Evolutionary conservation across 2,888 invertebrate genomes (phyloP), one percentile per base, ranked within the genome.

Genomic region (Luffia ferchaultella): DNA sequence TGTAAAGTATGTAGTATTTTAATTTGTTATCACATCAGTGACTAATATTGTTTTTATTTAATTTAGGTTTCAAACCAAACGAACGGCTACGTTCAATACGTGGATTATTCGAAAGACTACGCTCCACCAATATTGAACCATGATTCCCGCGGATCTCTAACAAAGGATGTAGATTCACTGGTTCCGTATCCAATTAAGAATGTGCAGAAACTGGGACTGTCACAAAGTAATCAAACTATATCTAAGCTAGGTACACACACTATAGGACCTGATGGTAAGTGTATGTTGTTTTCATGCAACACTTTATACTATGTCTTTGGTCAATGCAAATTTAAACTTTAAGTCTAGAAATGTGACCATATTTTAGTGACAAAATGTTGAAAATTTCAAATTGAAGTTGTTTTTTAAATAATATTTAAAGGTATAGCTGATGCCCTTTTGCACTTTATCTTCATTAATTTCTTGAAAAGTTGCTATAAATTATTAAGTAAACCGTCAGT

Each of bases 11-110:
- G n/a, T n/a, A n/a, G n/a, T n/a, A n/a, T n/a, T n/a, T n/a, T n/a
- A n/a, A n/a, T n/a, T n/a, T n/a, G n/a, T n/a, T n/a, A n/a, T n/a
- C n/a, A n/a, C n/a, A n/a, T n/a, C n/a, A n/a, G n/a, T n/a, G n/a
- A n/a, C n/a, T n/a, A 40, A 40, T 40, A 40, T 9, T 15, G 15
- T 40, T 9, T 40, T 40, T 40, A 15, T 40, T 40, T 9, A 40
- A 15, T n/a, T 46, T 46, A 78, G 78, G 58, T 63, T 1, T 76
- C 76, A 44, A 64, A 67, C 1, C 77, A 93, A 75, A 92, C 90
- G 75, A 93, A 93, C 64, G 93, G 93, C 16, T 95, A 94, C 70
- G 91, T 93, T 9, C 93, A 94, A 1, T 96, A 95, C 73, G 93
- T 93, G 52, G 95, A 96, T 71, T 96, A 95, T 70, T 87, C 90